Conservation (phyloP, 2,888 invertebrate species). For the Ariolimax columbianus region DNA sequence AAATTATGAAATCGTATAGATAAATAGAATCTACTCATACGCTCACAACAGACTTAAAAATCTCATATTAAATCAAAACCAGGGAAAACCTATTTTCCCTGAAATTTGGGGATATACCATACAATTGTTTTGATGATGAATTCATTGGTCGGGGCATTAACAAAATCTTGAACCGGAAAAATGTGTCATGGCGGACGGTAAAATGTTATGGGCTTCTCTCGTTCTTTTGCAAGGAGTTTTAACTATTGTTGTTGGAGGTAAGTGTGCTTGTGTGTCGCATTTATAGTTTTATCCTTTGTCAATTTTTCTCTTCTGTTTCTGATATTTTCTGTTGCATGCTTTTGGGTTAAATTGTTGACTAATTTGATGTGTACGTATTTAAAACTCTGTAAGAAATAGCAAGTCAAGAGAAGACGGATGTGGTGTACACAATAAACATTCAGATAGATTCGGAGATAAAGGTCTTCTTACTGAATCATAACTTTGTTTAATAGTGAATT, state of each 20-base stretch:
- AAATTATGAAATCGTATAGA: too few relatives aligned
- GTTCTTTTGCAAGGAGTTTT: conserved; percentile 5
- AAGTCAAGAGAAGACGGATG: too few relatives aligned
- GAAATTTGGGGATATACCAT: too few relatives aligned
- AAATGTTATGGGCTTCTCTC: conserved; percentile 27
- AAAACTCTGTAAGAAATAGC: too few relatives aligned
- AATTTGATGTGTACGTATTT: not conserved
- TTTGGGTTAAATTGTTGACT: not conserved
- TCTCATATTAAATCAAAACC: too few relatives aligned
- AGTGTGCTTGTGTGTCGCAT: not conserved
- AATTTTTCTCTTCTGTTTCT: not conserved
- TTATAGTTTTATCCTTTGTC: not conserved
- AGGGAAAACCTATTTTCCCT: too few relatives aligned
- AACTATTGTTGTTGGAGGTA: not conserved
- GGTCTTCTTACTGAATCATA: too few relatives aligned
- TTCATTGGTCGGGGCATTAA: conserved; percentile 2
- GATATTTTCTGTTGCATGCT: not conserved
- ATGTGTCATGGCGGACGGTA: conserved; percentile 38
- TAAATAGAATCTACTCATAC: too few relatives aligned
- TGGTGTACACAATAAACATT: too few relatives aligned
- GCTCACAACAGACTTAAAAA: too few relatives aligned
- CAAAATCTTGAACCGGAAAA: conserved; percentile 37
- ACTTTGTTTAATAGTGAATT: too few relatives aligned
- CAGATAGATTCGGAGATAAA: too few relatives aligned
- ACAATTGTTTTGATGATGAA: not conserved